Conservation (phyloP, 64 coral and sea anemone genomes). For the Montipora efflorescens region DNA sequence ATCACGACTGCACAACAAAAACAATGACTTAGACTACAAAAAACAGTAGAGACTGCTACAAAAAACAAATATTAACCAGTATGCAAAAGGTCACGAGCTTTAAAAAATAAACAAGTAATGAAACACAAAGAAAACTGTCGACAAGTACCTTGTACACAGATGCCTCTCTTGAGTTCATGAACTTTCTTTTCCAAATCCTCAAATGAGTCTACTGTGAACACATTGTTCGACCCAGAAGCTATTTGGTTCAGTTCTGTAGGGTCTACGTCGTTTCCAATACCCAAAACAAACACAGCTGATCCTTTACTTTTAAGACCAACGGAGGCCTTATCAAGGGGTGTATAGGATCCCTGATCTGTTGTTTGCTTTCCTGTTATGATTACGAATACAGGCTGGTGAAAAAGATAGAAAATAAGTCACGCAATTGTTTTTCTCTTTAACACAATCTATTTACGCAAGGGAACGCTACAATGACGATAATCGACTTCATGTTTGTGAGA, state of each 20-base stretch:
- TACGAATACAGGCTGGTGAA: constrained; percentile 47
- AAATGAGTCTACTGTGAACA: constrained; percentile 33
- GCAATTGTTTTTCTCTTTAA: too few species aligned
- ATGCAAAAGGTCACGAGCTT: too few species aligned
- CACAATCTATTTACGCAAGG: too few species aligned
- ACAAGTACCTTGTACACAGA: not conserved
- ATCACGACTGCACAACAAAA: too few species aligned
- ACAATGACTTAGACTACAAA: too few species aligned
- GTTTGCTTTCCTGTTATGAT: constrained; percentile 65
- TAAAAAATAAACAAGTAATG: too few species aligned
- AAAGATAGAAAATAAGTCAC: not conserved
- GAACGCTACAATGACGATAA: too few species aligned
- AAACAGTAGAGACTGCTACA: too few species aligned
- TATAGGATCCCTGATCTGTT: not conserved
- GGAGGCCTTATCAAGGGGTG: constrained; percentile 33
- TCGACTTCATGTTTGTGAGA: too few species aligned
- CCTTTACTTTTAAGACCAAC: constrained; percentile 1
- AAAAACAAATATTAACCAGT: too few species aligned
- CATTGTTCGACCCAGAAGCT: constrained; percentile 8
- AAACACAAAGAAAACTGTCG: too few species aligned
- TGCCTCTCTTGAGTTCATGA: not conserved
- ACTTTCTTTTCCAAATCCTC: constrained; percentile 17
- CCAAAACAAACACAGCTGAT: constrained; percentile 48
- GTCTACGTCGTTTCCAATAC: constrained; percentile 38
- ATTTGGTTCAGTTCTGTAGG: constrained; percentile 8